Conservation (phyloP, 2,113 vertebrate species). For the Menura novaehollandiae region DNA sequence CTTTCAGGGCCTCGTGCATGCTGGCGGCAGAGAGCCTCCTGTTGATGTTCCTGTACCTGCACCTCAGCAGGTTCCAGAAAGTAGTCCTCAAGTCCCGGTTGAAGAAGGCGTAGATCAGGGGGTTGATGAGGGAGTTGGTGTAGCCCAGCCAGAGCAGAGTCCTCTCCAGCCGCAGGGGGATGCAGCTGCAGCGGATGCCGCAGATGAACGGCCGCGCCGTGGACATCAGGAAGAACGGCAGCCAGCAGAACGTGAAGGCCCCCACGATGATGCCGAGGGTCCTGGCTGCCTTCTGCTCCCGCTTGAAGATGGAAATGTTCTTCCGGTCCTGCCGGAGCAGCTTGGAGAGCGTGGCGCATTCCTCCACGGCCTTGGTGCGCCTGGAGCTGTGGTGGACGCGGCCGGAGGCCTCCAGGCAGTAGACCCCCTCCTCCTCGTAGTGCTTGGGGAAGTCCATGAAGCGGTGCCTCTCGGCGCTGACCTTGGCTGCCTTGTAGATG, state of each 20-base stretch:
- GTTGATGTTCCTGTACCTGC: conserved; percentile 77
- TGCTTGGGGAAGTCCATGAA: conserved; percentile 69
- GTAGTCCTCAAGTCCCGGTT: conserved; percentile 77
- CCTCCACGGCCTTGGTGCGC: conserved; percentile 57
- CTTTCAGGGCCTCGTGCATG: conserved; percentile 77
- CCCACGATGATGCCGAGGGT: conserved; percentile 75
- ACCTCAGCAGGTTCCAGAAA: conserved; percentile 75
- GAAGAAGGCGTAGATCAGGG: conserved; percentile 77
- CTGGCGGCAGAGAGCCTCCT: conserved; percentile 71
- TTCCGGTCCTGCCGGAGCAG: conserved; percentile 70
- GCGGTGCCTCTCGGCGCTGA: conserved; percentile 71
- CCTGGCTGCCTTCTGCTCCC: conserved; percentile 75
- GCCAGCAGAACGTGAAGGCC: conserved; percentile 73
- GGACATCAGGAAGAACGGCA: conserved; percentile 75
- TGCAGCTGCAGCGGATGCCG: conserved; percentile 69
- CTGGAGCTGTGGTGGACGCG: conserved; percentile 44
- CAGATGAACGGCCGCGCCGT: conserved; percentile 74
- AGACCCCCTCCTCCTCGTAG: conserved; percentile 40
- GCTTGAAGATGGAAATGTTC: conserved; percentile 79
- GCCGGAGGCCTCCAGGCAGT: conserved; percentile 55
- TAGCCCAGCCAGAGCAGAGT: conserved; percentile 76
- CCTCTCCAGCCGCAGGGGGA: conserved; percentile 72
- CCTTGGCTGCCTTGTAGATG: conserved; percentile 74
- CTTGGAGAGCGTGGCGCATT: conserved; percentile 70
- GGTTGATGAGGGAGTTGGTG: conserved; percentile 77